A percentile compares a stretch with the other conserved stretches of the same genome.
phyloP scores from a whole-genome alignment of 2,113 vertebrate species.

The Bubo blakistoni region DNA sequence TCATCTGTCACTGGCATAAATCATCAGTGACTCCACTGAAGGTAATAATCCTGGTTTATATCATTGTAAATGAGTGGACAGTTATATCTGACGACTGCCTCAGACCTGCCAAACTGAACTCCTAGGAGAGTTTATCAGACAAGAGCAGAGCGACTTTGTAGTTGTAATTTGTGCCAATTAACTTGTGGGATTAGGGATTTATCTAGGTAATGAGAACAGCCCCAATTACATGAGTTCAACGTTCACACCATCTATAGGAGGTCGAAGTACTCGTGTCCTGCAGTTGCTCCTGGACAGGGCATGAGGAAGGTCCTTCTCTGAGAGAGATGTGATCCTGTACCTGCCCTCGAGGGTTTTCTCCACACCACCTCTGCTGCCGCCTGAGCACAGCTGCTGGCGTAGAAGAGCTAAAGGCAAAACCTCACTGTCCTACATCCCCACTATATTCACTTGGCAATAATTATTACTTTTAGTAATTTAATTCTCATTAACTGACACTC shows the following conservation, averaged over 20 bases:
- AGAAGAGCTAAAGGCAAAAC: not conserved
- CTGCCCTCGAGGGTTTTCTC: not conserved
- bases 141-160: not conserved
- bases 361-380: not conserved
- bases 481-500: not conserved
- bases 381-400: not conserved
- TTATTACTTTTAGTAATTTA: conserved; percentile 8
- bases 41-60: not conserved
- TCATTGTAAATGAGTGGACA: not conserved
- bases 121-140: not conserved
- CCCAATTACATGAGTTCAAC: not conserved
- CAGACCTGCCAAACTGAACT: not conserved
- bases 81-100: not conserved
- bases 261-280: not conserved
- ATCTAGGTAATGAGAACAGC: conserved; percentile 22
- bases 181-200: not conserved
- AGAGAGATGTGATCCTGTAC: not conserved
- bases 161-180: conserved; percentile 29
- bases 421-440: not conserved
- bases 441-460: not conserved
- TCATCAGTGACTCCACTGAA: not conserved
- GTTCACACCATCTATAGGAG: not conserved
- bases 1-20: not conserved
- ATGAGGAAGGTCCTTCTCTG: not conserved
- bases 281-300: not conserved